phyloP scores from a whole-genome alignment of 2,888 invertebrate species.

The Clivina fossor region DNA sequence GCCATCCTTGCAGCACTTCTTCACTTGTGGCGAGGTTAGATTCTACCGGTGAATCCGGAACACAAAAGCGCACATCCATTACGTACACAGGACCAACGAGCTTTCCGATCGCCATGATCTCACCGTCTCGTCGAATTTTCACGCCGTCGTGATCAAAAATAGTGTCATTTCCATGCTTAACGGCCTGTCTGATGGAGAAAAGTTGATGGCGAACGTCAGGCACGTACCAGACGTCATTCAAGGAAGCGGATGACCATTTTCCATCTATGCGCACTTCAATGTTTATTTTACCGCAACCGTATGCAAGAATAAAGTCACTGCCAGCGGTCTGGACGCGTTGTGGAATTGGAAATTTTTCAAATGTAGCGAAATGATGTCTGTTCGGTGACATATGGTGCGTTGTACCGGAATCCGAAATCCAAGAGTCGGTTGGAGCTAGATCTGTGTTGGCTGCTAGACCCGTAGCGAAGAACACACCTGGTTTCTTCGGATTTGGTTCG shows the following conservation, averaged over 20 bases:
- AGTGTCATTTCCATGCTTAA: slow-evolving; percentile 34
- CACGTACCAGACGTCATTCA: slow-evolving; percentile 36
- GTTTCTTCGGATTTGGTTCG: slow-evolving; percentile 19
- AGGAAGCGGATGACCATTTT: slow-evolving; percentile 30
- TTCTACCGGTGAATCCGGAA: slow-evolving; percentile 30
- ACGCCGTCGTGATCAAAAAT: slow-evolving; percentile 36
- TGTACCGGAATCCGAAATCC: slow-evolving; percentile 38
- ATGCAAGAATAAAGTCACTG: slow-evolving; percentile 32
- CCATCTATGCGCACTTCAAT: slow-evolving; percentile 19
- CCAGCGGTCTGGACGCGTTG: slow-evolving; percentile 35
- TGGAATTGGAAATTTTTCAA: slow-evolving; percentile 30
- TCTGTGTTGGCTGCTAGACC: slow-evolving; percentile 32
- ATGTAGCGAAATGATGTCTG: slow-evolving; percentile 33
- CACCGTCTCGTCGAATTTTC: slow-evolving; percentile 29
- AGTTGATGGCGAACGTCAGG: slow-evolving; percentile 36
- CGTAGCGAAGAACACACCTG: slow-evolving; percentile 33
- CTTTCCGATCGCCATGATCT: slow-evolving; percentile 36
- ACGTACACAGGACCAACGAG: slow-evolving; percentile 35
- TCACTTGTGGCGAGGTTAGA: slow-evolving; percentile 37
- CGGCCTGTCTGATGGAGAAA: slow-evolving; percentile 38
- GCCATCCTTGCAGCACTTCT: slow-evolving; percentile 40
- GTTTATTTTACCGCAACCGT: slow-evolving; percentile 28
- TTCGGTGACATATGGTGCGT: slow-evolving; percentile 33
- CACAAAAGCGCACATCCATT: slow-evolving; percentile 37
- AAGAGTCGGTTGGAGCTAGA: slow-evolving; percentile 33